Evolutionary conservation across 30 jellyfish, hydroid and myxozoan genomes (phyloP), one percentile per base, ranked within the genome.

Genomic region (Turritopsis dohrnii): DNA sequence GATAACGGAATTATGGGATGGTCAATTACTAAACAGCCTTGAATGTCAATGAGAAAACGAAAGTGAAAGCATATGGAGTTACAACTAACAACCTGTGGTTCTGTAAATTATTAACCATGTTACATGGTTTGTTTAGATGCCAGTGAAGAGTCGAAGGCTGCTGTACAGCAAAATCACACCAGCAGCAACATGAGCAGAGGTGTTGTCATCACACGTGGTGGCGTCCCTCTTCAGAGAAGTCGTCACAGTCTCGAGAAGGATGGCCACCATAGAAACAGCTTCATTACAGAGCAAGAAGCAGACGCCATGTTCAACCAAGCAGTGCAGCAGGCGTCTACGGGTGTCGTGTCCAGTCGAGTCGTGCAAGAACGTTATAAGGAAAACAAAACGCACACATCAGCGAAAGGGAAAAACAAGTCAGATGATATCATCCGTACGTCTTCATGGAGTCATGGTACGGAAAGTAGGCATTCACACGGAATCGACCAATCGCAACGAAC

Each of bases 401-500:
- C 0, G 30, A 69, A 27, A 27, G 30, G 77, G 19, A 23, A n/a
- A 69, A n/a, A 21, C 19, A 1, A 5, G 60, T 41, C 60, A 41
- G 13, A 41, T 41, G 60, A 41, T 41, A 41, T 41, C 60, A 41
- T 41, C 5, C 77, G 77, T 0, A 23, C 28, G 28, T 69, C 77
- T 8, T 0, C 77, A 69, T 69, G 77, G 77, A 69, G 77, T 19
- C 77, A 69, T 69, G 31, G 77, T 69, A 8, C 28, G 28, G 31
- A 69, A 23, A 69, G 19, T 69, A 69, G 19, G 0, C 28, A 69
- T 69, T 8, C 28, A 69, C 28, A n/a, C 0, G 30, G 77, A 23
- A 0, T n/a, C 30, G 77, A 69, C 16, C 31, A 69, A n/a, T 69
- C 31, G 77, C 77, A 69, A 29, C 85, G 85, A 60, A 25, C 85